These are phyloP conservation scores for Gnathonemus echidnorhynchus DNA, from an alignment of 2,113 vertebrate genomes.

Conservation along the genomic window DNA sequence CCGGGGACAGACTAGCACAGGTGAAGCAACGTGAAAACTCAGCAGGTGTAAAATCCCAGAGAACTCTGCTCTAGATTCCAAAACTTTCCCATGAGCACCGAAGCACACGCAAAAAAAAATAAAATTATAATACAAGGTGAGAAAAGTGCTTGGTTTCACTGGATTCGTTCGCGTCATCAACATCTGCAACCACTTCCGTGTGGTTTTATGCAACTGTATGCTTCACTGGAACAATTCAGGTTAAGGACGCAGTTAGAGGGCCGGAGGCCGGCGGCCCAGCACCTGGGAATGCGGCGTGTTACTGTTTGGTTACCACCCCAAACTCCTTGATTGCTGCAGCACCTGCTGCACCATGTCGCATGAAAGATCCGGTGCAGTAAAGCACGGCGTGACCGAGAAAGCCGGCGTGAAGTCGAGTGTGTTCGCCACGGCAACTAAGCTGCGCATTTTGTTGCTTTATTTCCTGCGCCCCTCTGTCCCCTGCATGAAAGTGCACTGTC, in stretches of 20 bases:
- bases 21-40: not conserved
- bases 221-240: not conserved
- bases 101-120: not conserved
- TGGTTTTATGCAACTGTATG: not conserved
- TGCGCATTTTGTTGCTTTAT: not conserved
- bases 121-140: not conserved
- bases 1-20: constrained; percentile 19
- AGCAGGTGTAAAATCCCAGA: not conserved
- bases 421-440: not conserved
- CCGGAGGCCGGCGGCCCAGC: not conserved
- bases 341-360: not conserved
- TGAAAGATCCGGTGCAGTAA: not conserved
- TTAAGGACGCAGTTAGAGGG: not conserved
- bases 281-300: not conserved
- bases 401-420: not conserved
- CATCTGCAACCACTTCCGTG: not conserved
- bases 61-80: constrained; percentile 15
- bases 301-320: not conserved
- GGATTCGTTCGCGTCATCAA: not conserved
- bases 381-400: not conserved
- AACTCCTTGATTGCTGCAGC: not conserved
- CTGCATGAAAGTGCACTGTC: not conserved
- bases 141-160: not conserved
- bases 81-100: constrained; percentile 1
- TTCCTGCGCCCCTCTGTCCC: not conserved